phyloP scores from a whole-genome alignment of 2,113 vertebrate genomes.

The Perca flavescens region DNA sequence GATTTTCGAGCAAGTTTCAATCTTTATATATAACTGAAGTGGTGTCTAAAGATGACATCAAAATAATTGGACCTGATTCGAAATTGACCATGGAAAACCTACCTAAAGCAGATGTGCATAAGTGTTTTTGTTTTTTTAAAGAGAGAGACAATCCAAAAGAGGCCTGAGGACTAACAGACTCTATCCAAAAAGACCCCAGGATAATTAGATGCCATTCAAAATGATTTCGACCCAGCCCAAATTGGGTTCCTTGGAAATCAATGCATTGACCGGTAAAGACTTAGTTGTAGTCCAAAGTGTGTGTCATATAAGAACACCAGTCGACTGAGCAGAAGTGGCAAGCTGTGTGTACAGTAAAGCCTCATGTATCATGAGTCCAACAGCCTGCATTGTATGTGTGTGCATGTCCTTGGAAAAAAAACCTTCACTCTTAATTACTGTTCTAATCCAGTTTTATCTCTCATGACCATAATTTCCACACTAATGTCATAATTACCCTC shows the following conservation, averaged over 20 bases:
- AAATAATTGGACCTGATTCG: background rate
- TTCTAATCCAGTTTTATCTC: slow-evolving; percentile 30
- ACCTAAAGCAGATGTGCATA: background rate
- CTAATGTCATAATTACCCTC: slow-evolving; percentile 38
- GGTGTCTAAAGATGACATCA: background rate
- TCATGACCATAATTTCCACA: slow-evolving; percentile 39
- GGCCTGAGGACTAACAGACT: background rate
- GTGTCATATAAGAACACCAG: background rate
- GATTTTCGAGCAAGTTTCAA: slow-evolving; percentile 1
- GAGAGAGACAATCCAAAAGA: no score
- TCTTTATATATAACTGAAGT: background rate
- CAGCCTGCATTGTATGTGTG: slow-evolving; percentile 2
- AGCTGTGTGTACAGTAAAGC: background rate
- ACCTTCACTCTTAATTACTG: slow-evolving; percentile 28
- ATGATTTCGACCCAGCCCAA: background rate
- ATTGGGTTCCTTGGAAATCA: background rate
- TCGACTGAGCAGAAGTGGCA: background rate
- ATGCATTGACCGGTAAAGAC: background rate
- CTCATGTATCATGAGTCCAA: slow-evolving; percentile 3
- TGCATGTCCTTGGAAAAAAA: slow-evolving; percentile 24
- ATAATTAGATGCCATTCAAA: slow-evolving; percentile 2
- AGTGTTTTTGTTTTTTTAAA: no score
- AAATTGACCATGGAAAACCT: background rate
- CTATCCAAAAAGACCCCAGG: background rate
- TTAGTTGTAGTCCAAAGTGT: background rate